Percentiles rank a stretch among this genome's conserved stretches.
These are phyloP conservation scores for Sebastes flavidus DNA, from an alignment of 2,797 vertebrate genomes.

Conservation along the genomic window DNA sequence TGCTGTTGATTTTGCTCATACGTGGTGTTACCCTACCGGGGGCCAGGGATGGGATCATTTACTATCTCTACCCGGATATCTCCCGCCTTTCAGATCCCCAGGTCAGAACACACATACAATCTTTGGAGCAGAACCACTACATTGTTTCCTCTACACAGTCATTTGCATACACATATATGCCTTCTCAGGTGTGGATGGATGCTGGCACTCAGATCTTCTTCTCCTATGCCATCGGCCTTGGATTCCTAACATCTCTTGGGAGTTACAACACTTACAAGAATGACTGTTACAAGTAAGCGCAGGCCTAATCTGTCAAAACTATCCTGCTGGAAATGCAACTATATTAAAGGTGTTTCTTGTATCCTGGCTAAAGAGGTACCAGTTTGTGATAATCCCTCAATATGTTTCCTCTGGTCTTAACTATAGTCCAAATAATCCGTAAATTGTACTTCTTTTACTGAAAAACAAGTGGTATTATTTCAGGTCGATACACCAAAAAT, in stretches of 20 bases:
- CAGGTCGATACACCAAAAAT: too few relatives aligned
- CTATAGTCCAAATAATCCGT: not conserved
- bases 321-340: not conserved
- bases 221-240: conserved; percentile 90
- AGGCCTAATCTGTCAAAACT: not conserved
- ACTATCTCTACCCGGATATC: conserved; percentile 91
- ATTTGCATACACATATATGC: not conserved
- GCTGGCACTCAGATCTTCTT: conserved; percentile 94
- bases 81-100: conserved; percentile 72
- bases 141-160: not conserved
- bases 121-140: not conserved
- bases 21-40: conserved; percentile 90
- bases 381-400: not conserved
- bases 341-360: not conserved
- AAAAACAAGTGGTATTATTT: too few relatives aligned
- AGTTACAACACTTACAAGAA: conserved; percentile 94
- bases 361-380: not conserved
- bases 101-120: conserved; percentile 22
- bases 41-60: conserved; percentile 88
- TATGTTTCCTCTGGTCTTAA: not conserved
- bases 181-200: conserved; percentile 90
- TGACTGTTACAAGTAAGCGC: conserved; percentile 88
- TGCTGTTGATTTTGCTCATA: conserved; percentile 87
- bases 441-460: too few relatives aligned
- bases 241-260: conserved; percentile 92